A percentile compares a stretch with the other conserved stretches of the same genome.
These are phyloP conservation scores for Sminthurides bifidus DNA, from an alignment of 1,140 invertebrate genomes.

Conservation along the genomic window DNA sequence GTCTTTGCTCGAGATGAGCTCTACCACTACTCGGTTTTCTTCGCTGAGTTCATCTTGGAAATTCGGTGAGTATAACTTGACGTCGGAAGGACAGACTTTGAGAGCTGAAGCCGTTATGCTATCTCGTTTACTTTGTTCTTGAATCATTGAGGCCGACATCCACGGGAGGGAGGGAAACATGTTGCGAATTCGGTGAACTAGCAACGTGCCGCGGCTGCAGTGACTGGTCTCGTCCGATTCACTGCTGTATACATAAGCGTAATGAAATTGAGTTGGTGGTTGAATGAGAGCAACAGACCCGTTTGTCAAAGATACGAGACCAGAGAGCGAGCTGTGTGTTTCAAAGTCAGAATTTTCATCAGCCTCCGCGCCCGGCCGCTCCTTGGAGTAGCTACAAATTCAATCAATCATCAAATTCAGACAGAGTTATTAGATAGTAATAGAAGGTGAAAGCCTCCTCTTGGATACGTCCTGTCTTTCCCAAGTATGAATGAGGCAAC, in stretches of 20 bases:
- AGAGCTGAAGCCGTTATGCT: neutral
- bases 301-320: neutral
- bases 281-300: conserved; percentile 1
- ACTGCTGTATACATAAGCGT: conserved; percentile 4
- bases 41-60: neutral
- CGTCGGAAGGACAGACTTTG: neutral
- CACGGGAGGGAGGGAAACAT: too few species aligned
- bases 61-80: neutral
- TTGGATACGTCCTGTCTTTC: too few species aligned
- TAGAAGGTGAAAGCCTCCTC: neutral
- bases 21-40: neutral
- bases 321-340: neutral
- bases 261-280: neutral
- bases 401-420: neutral
- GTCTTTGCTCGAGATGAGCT: neutral
- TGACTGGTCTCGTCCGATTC: neutral
- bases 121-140: neutral
- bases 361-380: neutral
- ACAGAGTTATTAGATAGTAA: neutral
- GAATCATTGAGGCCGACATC: too few species aligned
- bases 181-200: too few species aligned
- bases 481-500: too few species aligned
- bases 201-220: neutral
- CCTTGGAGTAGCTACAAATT: conserved; percentile 1
- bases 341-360: neutral